Evolutionary conservation across 1,140 invertebrate species (phyloP), one percentile per base, ranked within the genome.

Genomic region (Drosophila serrata): DNA sequence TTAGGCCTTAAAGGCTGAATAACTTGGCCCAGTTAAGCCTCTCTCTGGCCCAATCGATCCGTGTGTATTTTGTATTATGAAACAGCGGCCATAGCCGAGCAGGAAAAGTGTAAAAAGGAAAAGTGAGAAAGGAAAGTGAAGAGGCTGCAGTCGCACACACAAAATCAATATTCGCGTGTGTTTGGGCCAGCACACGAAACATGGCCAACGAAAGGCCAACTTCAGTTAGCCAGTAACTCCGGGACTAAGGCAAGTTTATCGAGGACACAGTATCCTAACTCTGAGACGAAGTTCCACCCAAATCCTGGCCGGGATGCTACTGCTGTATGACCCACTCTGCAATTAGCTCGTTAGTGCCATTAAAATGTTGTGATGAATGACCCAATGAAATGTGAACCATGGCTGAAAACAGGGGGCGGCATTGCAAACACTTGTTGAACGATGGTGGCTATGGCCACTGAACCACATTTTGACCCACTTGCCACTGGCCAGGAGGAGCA

Each of bases 101-200:
- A 48, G 65, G 64, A 59, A 37, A 48, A 72, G 51, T 39, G 65
- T 72, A 42, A 70, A 70, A 69, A 51, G 35, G 55, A 63, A 62
- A 43, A 33, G 31, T 37, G 70, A 37, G 53, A 29, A 46, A 15
- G 45, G 22, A 42, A 51, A 75, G 60, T 42, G 40, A 55, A 60
- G 60, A 77, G 53, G 75, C 56, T 78, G 75, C 64, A 77, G 39
- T 6, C 39, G 22, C 53, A 53, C 60, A 53, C 60, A 57, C 60
- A 75, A 77, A 78, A 78, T 78, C 74, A 75, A 76, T 76, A 76
- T 29, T 76, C 74, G 62, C 53, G 74, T 59, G 74, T 75, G 73
- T 68, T 46, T 67, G 46, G 63, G 67, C 55, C 55, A 69, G 13
- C 11, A 12, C 13, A 64, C 37, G 37, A 33, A 63, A 35, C 45